Evolutionary conservation across 2,113 vertebrate species (phyloP).

Genomic region (Scomber scombrus): DNA sequence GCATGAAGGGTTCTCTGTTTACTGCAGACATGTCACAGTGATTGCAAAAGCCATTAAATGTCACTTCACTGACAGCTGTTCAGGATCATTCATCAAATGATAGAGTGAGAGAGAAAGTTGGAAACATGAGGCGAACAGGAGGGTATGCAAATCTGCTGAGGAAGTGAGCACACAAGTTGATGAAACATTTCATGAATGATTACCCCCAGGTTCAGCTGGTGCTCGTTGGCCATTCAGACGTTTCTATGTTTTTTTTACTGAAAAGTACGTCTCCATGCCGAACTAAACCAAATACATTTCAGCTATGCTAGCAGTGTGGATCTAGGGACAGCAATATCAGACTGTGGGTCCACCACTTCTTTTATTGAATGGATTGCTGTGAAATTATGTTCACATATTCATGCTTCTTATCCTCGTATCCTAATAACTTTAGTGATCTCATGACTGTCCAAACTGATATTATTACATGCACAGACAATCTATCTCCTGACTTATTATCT

Average conservation of each 20-base stretch:
- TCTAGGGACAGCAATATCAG: too few species aligned
- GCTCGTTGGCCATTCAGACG: slow-evolving; percentile 36
- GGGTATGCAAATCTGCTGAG: slow-evolving; percentile 75
- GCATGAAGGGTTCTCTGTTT: slow-evolving; percentile 52
- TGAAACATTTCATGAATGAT: slow-evolving; percentile 81
- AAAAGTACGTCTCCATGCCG: slow-evolving; percentile 20
- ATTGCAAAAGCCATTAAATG: slow-evolving; percentile 74
- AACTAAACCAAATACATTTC: neutral
- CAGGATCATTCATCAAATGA: slow-evolving; percentile 77
- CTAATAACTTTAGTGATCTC: too few species aligned
- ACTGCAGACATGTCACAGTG: slow-evolving; percentile 64
- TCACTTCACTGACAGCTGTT: slow-evolving; percentile 74
- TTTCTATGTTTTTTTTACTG: slow-evolving; percentile 32
- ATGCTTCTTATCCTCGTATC: too few species aligned
- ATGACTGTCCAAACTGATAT: neutral
- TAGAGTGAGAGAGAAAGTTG: slow-evolving; percentile 67
- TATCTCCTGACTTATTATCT: neutral
- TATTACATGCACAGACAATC: neutral
- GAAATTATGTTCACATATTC: too few species aligned
- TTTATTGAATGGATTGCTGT: too few species aligned
- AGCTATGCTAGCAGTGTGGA: too few species aligned
- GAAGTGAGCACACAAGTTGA: slow-evolving; percentile 67
- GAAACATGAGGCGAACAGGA: slow-evolving; percentile 67
- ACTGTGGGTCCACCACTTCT: too few species aligned
- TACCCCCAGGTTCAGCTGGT: slow-evolving; percentile 74